A percentile compares a stretch with the other conserved stretches of the same genome.
Evolutionary conservation across 1,140 invertebrate genomes (phyloP).

Genomic region (Heliconius hewitsoni): DNA sequence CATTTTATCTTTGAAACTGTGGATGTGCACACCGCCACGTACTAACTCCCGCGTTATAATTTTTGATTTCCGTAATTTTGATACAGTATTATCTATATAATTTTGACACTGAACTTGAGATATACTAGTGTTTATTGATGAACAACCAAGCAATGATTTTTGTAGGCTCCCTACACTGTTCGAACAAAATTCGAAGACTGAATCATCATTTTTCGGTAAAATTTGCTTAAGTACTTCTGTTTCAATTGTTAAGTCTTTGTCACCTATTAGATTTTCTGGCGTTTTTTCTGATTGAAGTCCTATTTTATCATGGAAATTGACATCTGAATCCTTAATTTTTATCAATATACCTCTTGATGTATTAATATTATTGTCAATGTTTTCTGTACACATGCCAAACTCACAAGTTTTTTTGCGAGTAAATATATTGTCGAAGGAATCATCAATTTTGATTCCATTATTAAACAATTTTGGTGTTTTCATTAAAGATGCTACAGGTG

Average conservation of each 20-base stretch:
- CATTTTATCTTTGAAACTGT: slow-evolving; percentile 62
- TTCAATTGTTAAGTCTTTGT: slow-evolving; percentile 26
- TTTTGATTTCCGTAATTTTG: slow-evolving; percentile 40
- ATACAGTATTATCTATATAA: slow-evolving; percentile 36
- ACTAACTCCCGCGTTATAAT: slow-evolving; percentile 47
- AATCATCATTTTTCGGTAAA: slow-evolving; percentile 43
- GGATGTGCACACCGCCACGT: slow-evolving; percentile 63
- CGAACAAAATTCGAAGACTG: slow-evolving; percentile 41
- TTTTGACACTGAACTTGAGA: slow-evolving; percentile 35
- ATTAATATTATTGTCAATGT: not conserved
- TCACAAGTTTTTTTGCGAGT: slow-evolving; percentile 40
- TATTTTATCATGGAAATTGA: slow-evolving; percentile 34
- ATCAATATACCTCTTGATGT: slow-evolving; percentile 46
- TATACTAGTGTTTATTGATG: slow-evolving; percentile 41
- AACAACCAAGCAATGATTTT: slow-evolving; percentile 37
- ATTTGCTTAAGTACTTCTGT: slow-evolving; percentile 39
- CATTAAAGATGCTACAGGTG: slow-evolving; percentile 51
- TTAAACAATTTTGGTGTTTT: slow-evolving; percentile 48
- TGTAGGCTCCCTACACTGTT: slow-evolving; percentile 29
- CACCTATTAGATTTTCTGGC: not conserved
- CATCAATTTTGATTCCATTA: slow-evolving; percentile 53
- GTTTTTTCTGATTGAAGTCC: not conserved
- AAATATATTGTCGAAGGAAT: slow-evolving; percentile 42
- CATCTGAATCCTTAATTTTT: slow-evolving; percentile 63
- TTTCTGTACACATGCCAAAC: slow-evolving; percentile 49